These are phyloP conservation scores for Drosophila saltans DNA, from an alignment of 1,140 invertebrate species.

Conservation along the genomic window DNA sequence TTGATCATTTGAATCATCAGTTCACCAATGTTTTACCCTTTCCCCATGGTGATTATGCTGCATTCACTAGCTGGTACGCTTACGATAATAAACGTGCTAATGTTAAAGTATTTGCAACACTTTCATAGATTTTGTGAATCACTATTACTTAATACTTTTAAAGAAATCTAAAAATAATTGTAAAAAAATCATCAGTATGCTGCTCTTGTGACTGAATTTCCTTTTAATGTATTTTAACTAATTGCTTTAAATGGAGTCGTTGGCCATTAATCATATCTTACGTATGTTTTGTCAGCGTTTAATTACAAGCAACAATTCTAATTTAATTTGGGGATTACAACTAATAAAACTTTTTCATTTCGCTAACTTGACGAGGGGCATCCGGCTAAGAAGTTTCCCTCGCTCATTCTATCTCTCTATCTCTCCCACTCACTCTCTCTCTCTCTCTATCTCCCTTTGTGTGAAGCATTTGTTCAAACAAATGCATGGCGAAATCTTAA, in stretches of 20 bases:
- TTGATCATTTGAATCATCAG: neutral
- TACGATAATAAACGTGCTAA: neutral
- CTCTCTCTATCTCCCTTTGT: neutral
- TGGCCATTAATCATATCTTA: slow-evolving; percentile 34
- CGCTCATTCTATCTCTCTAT: neutral
- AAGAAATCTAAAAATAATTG: too few species aligned
- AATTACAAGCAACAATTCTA: slow-evolving; percentile 63
- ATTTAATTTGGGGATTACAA: slow-evolving; percentile 77
- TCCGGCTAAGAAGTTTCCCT: slow-evolving; percentile 25
- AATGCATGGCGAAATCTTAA: slow-evolving; percentile 78
- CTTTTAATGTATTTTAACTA: neutral
- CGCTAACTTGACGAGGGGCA: slow-evolving; percentile 42
- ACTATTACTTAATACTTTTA: too few species aligned
- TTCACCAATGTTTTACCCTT: neutral
- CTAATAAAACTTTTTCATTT: slow-evolving; percentile 72
- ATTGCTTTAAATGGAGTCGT: neutral
- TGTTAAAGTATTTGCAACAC: neutral
- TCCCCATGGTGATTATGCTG: neutral
- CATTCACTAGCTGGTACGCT: neutral
- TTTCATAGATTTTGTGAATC: neutral
- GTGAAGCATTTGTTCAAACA: slow-evolving; percentile 66
- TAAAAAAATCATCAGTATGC: too few species aligned
- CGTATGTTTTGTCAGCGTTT: slow-evolving; percentile 47
- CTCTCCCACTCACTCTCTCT: neutral
- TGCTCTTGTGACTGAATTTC: too few species aligned